A percentile compares a stretch with the other conserved stretches of the same genome.
These are phyloP conservation scores for Columba guinea DNA, from an alignment of 2,797 vertebrate species.

Conservation along the genomic window DNA sequence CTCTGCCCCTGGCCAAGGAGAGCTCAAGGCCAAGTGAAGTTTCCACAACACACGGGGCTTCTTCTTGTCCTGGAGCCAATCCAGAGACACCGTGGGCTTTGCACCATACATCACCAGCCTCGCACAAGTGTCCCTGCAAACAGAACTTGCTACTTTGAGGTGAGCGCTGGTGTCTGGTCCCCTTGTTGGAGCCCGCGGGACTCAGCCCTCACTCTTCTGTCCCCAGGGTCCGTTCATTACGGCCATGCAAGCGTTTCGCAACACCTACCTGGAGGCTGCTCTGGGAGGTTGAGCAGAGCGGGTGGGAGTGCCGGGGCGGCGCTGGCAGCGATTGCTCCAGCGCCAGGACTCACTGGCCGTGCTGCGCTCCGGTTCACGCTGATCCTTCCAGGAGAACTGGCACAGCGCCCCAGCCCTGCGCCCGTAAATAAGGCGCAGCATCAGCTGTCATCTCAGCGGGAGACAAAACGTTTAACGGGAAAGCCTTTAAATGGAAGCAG, in stretches of 20 bases:
- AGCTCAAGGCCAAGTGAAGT: background rate
- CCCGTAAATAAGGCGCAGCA: conserved; percentile 16
- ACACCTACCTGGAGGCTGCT: background rate
- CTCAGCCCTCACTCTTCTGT: background rate
- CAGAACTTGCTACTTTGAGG: accelerated
- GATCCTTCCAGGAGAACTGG: conserved; percentile 36
- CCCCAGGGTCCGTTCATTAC: accelerated
- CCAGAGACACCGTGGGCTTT: background rate
- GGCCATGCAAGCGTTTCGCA: background rate
- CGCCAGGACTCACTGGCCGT: background rate
- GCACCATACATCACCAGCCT: too few species aligned
- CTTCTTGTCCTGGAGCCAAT: background rate
- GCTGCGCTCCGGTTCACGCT: background rate
- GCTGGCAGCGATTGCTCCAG: accelerated
- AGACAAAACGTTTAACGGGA: conserved; percentile 34
- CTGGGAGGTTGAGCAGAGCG: background rate
- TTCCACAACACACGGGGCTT: background rate
- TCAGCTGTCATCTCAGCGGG: conserved; percentile 39
- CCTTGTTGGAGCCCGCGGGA: accelerated
- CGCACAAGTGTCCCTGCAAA: accelerated
- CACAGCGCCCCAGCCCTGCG: background rate
- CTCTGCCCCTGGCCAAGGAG: accelerated
- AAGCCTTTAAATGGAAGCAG: conserved; percentile 53
- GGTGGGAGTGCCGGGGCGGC: background rate
- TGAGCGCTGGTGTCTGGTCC: background rate